These are phyloP conservation scores for Rhingia rostrata DNA, from an alignment of 2,888 invertebrate genomes.

Conservation along the genomic window DNA sequence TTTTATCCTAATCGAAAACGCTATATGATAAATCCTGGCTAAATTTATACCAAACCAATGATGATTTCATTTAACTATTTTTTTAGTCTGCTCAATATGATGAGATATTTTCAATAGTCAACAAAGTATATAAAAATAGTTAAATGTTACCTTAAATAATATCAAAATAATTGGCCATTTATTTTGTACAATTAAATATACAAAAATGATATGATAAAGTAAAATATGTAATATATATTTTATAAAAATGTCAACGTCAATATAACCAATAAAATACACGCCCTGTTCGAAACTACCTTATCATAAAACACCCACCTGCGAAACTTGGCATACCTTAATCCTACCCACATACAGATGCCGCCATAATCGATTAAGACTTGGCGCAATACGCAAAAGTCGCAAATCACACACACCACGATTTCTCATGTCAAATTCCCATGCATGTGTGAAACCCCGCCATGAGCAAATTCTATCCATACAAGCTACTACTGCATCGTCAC, in stretches of 20 bases:
- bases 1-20: no score
- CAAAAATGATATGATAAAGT: no score
- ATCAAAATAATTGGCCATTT: no score
- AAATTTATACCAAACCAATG: no score
- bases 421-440: conserved; percentile 52
- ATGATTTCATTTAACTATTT: no score
- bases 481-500: conserved; percentile 62
- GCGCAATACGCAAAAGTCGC: conserved; percentile 53
- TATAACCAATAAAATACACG: no score
- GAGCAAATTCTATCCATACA: conserved; percentile 46
- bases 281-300: conserved; percentile 38
- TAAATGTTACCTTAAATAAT: no score
- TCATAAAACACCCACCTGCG: conserved; percentile 15
- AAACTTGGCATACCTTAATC: conserved; percentile 15
- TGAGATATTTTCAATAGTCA: no score
- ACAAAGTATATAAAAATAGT: no score
- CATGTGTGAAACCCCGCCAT: conserved; percentile 71
- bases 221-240: not conserved
- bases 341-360: conserved; percentile 33
- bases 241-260: not conserved
- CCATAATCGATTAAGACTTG: conserved; percentile 29
- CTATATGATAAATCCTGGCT: no score
- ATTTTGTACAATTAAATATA: no score
- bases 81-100: no score
- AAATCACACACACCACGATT: conserved; percentile 29